Evolutionary conservation across 2,888 invertebrate species (phyloP).

Genomic region (Pogonocherus hispidulus): DNA sequence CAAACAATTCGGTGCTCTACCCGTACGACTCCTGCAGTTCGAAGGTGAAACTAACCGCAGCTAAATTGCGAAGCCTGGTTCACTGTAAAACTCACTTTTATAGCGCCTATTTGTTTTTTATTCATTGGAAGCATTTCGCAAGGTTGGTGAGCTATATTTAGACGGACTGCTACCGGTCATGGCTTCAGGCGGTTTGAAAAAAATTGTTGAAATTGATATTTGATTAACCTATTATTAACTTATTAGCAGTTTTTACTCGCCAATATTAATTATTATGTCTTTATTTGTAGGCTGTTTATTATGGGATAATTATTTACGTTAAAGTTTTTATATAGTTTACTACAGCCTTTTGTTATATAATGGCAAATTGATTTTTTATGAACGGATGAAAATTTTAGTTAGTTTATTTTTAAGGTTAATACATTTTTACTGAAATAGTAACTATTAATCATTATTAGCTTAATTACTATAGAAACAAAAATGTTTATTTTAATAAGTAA

Average conservation of each 20-base stretch:
- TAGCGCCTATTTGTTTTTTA: slow-evolving; percentile 15
- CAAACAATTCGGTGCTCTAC: slow-evolving; percentile 54
- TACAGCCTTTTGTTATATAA: slow-evolving; percentile 7
- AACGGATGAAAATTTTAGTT: no score
- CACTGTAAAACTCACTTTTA: slow-evolving; percentile 7
- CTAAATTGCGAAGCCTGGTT: slow-evolving; percentile 8
- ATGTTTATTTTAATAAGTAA: no score
- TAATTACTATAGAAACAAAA: no score
- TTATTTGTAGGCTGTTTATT: slow-evolving; percentile 4
- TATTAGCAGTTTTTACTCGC: slow-evolving; percentile 45
- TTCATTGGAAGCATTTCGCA: slow-evolving; percentile 51
- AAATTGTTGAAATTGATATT: slow-evolving; percentile 32
- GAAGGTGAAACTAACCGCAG: slow-evolving; percentile 22
- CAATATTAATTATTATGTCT: slow-evolving; percentile 29
- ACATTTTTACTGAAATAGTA: no score
- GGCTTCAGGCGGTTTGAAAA: slow-evolving; percentile 21
- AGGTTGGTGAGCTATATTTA: slow-evolving; percentile 55
- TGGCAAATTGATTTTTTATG: slow-evolving; percentile 22
- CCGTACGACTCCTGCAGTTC: slow-evolving; percentile 21
- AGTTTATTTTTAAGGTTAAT: no score
- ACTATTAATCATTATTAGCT: no score
- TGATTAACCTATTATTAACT: slow-evolving; percentile 38
- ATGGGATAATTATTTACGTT: slow-evolving; percentile 21
- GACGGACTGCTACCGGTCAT: slow-evolving; percentile 33
- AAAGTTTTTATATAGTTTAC: slow-evolving; percentile 8